These are phyloP conservation scores for Metellina segmentata DNA, from an alignment of 2,888 invertebrate species.

Conservation along the genomic window DNA sequence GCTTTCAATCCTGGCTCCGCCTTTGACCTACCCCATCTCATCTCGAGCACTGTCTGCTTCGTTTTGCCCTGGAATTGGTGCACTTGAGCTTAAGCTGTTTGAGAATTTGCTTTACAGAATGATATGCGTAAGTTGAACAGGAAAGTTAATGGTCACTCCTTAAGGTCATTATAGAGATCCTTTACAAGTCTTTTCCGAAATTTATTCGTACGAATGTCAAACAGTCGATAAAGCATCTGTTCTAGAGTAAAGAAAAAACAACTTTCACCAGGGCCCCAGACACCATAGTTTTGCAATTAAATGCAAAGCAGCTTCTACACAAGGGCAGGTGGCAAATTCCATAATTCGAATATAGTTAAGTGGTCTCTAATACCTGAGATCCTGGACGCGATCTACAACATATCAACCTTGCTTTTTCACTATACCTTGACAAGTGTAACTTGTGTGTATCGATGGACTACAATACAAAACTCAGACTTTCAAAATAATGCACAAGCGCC, in stretches of 20 bases:
- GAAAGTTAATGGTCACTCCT: neutral
- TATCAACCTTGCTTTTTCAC: no score
- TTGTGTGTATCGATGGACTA: no score
- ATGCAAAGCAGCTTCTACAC: no score
- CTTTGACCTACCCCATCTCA: neutral
- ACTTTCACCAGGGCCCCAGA: no score
- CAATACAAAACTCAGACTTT: no score
- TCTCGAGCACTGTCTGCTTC: slow-evolving; percentile 9
- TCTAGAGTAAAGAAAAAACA: neutral
- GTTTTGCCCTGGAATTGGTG: neutral
- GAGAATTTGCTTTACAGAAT: neutral
- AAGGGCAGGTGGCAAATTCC: no score
- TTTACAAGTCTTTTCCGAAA: neutral
- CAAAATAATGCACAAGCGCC: no score
- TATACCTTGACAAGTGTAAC: no score
- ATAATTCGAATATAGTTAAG: no score
- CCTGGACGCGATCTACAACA: no score
- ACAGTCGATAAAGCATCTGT: neutral
- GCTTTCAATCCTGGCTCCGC: slow-evolving; percentile 1
- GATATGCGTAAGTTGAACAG: neutral
- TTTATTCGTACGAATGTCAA: no score
- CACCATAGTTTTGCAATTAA: neutral
- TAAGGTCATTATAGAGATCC: neutral
- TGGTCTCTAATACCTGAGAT: no score
- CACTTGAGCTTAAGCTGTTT: slow-evolving; percentile 38